Evolutionary conservation across 2,888 invertebrate species (phyloP).

Genomic region (Watsonalla binaria): DNA sequence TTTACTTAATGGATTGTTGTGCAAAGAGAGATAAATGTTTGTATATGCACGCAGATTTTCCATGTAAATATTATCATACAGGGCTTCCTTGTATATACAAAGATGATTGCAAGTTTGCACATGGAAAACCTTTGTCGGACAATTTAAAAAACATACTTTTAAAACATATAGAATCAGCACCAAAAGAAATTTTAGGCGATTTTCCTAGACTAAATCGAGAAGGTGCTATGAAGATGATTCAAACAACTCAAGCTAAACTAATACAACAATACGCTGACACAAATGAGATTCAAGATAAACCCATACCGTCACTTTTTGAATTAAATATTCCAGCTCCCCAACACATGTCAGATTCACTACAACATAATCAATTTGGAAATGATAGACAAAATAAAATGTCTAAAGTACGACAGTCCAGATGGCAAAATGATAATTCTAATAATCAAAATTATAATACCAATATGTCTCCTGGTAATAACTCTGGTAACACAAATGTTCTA

Average conservation of each 20-base stretch:
- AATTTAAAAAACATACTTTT: slow-evolving; percentile 82
- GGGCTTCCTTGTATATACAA: slow-evolving; percentile 90
- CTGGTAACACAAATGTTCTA: slow-evolving; percentile 57
- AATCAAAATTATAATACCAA: slow-evolving; percentile 44
- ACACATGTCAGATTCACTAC: slow-evolving; percentile 33
- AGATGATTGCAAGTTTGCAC: slow-evolving; percentile 96
- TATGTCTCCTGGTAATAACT: slow-evolving; percentile 45
- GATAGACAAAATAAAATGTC: slow-evolving; percentile 63
- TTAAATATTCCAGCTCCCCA: slow-evolving; percentile 65
- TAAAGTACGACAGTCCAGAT: slow-evolving; percentile 70
- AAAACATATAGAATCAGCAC: slow-evolving; percentile 92
- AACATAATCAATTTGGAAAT: slow-evolving; percentile 49
- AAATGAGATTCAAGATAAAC: slow-evolving; percentile 50
- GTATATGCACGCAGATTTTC: slow-evolving; percentile 98
- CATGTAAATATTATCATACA: slow-evolving; percentile 97
- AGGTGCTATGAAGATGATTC: slow-evolving; percentile 81
- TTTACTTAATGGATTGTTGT: slow-evolving; percentile 97
- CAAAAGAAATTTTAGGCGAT: slow-evolving; percentile 94
- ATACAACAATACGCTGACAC: slow-evolving; percentile 62
- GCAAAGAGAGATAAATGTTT: slow-evolving; percentile 96
- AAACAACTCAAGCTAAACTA: slow-evolving; percentile 64
- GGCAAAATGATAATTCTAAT: slow-evolving; percentile 64
- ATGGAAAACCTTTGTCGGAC: slow-evolving; percentile 91
- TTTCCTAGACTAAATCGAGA: slow-evolving; percentile 90
- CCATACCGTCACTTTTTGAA: slow-evolving; percentile 70